These are phyloP conservation scores for Stratiolaelaps scimitus DNA, from an alignment of 1,140 invertebrate species.

Conservation along the genomic window DNA sequence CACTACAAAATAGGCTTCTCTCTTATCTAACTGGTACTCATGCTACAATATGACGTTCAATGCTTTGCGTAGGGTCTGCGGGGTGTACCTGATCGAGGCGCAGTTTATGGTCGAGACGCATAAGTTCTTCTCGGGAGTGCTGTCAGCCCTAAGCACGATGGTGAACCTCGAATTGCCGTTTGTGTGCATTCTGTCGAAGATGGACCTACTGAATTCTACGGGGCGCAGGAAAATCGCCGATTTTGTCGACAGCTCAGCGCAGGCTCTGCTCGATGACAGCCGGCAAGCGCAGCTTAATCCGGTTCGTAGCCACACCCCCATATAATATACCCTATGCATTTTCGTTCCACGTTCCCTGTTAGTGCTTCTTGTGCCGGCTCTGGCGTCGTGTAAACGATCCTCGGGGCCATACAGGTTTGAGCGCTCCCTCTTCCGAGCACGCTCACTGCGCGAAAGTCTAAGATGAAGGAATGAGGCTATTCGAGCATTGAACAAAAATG, in stretches of 20 bases:
- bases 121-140: conserved; percentile 86
- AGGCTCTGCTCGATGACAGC: conserved; percentile 51
- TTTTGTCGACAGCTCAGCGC: conserved; percentile 45
- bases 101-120: conserved; percentile 91
- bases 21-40: too few species aligned
- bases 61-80: conserved; percentile 62
- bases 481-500: too few species aligned
- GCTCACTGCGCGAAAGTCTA: too few species aligned
- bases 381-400: too few species aligned
- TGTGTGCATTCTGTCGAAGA: conserved; percentile 86
- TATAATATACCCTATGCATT: background rate
- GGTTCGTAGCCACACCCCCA: background rate
- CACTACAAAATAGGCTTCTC: too few species aligned
- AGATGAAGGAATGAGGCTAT: too few species aligned
- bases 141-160: conserved; percentile 90
- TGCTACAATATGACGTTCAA: too few species aligned
- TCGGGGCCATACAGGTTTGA: too few species aligned
- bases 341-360: background rate
- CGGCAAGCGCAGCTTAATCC: background rate
- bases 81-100: conserved; percentile 82
- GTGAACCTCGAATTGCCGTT: conserved; percentile 87
- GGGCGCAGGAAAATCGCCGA: conserved; percentile 6
- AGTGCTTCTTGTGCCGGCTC: too few species aligned
- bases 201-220: conserved; percentile 72
- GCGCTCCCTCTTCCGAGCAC: too few species aligned